Percentiles rank a stretch among this genome's conserved stretches.
Evolutionary conservation across 2,797 vertebrate genomes (phyloP).

Genomic region (Hemitrygon akajei): DNA sequence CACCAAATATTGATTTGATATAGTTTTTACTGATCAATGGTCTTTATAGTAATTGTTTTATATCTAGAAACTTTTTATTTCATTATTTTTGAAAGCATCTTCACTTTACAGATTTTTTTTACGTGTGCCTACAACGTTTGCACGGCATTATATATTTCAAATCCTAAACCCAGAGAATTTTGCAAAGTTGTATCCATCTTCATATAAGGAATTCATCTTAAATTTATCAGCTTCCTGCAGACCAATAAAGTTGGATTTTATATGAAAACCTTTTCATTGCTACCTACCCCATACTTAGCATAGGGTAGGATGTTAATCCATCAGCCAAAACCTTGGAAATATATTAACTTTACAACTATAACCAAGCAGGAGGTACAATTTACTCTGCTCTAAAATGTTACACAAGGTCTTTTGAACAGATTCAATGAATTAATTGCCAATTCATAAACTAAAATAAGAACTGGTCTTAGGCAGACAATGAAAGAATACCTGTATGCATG

Average conservation of each 20-base stretch:
- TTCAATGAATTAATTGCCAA: background rate
- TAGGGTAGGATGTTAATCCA: background rate
- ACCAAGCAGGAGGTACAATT: background rate
- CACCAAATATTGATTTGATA: too few species aligned
- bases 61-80: too few species aligned
- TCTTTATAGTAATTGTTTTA: too few species aligned
- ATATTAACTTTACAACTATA: background rate
- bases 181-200: too few species aligned
- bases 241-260: background rate
- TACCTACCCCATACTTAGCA: background rate
- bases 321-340: background rate
- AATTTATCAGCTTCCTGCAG: background rate
- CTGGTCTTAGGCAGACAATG: background rate
- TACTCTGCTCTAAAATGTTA: background rate
- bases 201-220: too few species aligned
- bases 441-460: background rate
- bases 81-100: too few species aligned
- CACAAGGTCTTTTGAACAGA: background rate
- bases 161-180: too few species aligned
- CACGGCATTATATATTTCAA: too few species aligned
- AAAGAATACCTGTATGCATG: background rate
- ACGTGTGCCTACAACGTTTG: too few species aligned
- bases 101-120: too few species aligned
- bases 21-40: too few species aligned
- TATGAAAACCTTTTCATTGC: background rate